Percentiles rank a stretch among this genome's conserved stretches.
Conservation (phyloP, 1,140 invertebrate species). For the Palaemon carinicauda region DNA sequence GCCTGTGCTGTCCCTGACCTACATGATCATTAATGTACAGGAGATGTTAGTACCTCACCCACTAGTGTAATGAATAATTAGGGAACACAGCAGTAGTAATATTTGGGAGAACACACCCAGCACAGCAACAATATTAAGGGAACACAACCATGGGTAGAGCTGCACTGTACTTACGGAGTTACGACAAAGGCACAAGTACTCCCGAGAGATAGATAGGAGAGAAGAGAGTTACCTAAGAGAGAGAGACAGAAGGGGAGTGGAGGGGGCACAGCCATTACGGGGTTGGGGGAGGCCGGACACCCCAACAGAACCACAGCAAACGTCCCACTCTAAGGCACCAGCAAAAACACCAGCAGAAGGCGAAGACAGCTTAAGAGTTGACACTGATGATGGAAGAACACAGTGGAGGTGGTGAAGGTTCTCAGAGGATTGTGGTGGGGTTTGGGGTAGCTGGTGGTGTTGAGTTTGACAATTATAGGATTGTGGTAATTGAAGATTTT, state of each 20-base stretch:
- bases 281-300: slow-evolving; percentile 51
- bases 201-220: slow-evolving; percentile 46
- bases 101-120: background rate
- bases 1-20: slow-evolving; percentile 41
- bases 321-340: slow-evolving; percentile 59
- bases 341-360: slow-evolving; percentile 57
- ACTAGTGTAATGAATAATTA: background rate
- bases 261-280: slow-evolving; percentile 58
- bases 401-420: slow-evolving; percentile 35
- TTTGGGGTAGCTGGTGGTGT: background rate
- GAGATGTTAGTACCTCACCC: slow-evolving; percentile 29
- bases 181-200: slow-evolving; percentile 55
- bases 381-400: slow-evolving; percentile 55
- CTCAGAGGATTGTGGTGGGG: background rate
- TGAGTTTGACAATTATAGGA: background rate
- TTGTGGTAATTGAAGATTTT: background rate
- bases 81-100: background rate
- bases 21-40: background rate
- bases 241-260: slow-evolving; percentile 57
- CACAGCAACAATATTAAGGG: slow-evolving; percentile 10
- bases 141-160: background rate
- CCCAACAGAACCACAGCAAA: slow-evolving; percentile 53
- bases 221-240: slow-evolving; percentile 58
- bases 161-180: slow-evolving; percentile 42
- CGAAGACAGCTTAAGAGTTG: slow-evolving; percentile 58